Percentiles rank a stretch among this genome's conserved stretches.
Conservation (phyloP, 2,888 invertebrate species). For the Adela reaumurella region DNA sequence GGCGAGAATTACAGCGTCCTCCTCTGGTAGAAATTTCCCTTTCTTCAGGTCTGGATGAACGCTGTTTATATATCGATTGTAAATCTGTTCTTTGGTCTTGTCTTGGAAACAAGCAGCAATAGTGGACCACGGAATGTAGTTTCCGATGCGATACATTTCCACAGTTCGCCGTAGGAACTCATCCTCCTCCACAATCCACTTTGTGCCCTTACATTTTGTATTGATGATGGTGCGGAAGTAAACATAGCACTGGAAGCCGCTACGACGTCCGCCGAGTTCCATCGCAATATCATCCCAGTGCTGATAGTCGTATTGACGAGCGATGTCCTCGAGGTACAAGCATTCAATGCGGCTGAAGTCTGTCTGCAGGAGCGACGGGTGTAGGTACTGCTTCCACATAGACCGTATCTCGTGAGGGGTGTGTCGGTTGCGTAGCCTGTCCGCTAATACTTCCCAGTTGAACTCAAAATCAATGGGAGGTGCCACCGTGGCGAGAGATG, state of each 20-base stretch:
- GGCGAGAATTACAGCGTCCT: constrained; percentile 48
- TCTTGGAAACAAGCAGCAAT: constrained; percentile 48
- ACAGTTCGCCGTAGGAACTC: too few species aligned
- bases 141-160: constrained; percentile 39
- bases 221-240: constrained; percentile 39
- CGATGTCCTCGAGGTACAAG: neutral
- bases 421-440: neutral
- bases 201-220: constrained; percentile 12
- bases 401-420: constrained; percentile 47
- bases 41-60: constrained; percentile 23
- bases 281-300: constrained; percentile 57
- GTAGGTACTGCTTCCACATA: constrained; percentile 60
- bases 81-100: constrained; percentile 50
- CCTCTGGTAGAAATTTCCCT: constrained; percentile 49
- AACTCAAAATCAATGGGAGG: neutral
- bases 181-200: constrained; percentile 37
- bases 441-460: neutral
- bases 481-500: neutral
- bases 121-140: constrained; percentile 61
- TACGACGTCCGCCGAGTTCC: constrained; percentile 39
- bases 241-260: constrained; percentile 56
- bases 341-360: neutral
- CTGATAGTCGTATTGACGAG: constrained; percentile 25
- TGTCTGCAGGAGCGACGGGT: constrained; percentile 49
- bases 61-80: constrained; percentile 26